Percentiles rank a stretch among this genome's conserved stretches.
phyloP scores from a whole-genome alignment of 2,797 vertebrate species.

The Apogon hyalosoma region DNA sequence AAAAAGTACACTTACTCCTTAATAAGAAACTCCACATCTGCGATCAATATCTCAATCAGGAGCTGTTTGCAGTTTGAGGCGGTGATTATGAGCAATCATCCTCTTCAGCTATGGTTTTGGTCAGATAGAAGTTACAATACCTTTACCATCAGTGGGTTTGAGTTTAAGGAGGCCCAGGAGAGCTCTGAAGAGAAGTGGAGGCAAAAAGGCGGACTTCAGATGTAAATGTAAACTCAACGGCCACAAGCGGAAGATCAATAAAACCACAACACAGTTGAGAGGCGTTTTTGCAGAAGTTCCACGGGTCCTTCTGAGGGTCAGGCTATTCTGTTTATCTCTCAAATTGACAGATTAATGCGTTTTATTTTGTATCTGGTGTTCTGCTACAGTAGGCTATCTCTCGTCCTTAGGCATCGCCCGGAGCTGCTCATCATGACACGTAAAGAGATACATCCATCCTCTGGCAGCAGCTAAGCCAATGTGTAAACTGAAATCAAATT shows the following conservation, averaged over 20 bases:
- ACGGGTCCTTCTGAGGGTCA: not conserved
- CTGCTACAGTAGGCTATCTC: slow-evolving; percentile 2
- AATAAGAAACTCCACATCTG: slow-evolving; percentile 23
- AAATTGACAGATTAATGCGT: slow-evolving; percentile 34
- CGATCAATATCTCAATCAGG: slow-evolving; percentile 64
- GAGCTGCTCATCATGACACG: slow-evolving; percentile 44
- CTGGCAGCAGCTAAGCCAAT: slow-evolving; percentile 27
- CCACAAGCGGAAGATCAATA: slow-evolving; percentile 55
- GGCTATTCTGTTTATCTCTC: slow-evolving; percentile 21
- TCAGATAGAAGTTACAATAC: slow-evolving; percentile 38
- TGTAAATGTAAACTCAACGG: slow-evolving; percentile 26
- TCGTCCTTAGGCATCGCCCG: slow-evolving; percentile 28
- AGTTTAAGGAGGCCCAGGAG: slow-evolving; percentile 30
- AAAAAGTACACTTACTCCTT: slow-evolving; percentile 48
- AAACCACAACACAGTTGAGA: slow-evolving; percentile 16
- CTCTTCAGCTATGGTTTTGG: slow-evolving; percentile 40
- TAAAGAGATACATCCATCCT: slow-evolving; percentile 31
- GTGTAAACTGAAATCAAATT: slow-evolving; percentile 36
- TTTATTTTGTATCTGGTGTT: slow-evolving; percentile 21
- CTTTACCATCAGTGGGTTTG: slow-evolving; percentile 35
- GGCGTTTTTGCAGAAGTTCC: slow-evolving; percentile 26
- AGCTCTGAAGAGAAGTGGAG: slow-evolving; percentile 23
- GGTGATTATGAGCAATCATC: slow-evolving; percentile 37
- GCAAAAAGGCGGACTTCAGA: slow-evolving; percentile 2
- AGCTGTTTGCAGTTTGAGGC: slow-evolving; percentile 34